Evolutionary conservation across 1,140 invertebrate species (phyloP).

Genomic region (Liolophura sinensis): DNA sequence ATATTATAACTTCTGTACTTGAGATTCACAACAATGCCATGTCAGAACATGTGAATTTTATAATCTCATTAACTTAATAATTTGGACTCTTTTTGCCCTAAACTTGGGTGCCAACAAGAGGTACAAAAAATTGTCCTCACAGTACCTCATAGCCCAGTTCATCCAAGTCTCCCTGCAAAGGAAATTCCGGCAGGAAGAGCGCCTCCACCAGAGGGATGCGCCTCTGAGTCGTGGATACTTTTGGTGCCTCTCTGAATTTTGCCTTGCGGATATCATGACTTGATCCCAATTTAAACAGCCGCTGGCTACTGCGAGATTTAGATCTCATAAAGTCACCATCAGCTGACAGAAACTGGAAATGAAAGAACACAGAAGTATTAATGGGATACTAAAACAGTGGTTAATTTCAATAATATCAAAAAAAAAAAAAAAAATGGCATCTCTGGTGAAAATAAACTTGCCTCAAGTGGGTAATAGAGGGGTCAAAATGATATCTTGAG

Average conservation of each 20-base stretch:
- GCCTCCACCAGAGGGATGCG: conserved; percentile 75
- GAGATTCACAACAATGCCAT: too few species aligned
- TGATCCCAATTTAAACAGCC: conserved; percentile 33
- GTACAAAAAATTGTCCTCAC: too few species aligned
- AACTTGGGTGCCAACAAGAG: too few species aligned
- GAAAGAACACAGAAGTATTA: conserved; percentile 10
- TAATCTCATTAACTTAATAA: too few species aligned
- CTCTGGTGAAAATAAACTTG: neutral
- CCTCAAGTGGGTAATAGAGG: neutral
- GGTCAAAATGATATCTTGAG: neutral
- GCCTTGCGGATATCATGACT: conserved; percentile 23
- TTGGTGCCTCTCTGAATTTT: conserved; percentile 12
- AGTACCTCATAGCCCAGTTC: conserved; percentile 60
- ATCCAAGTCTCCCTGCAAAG: conserved; percentile 66
- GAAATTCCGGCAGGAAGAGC: conserved; percentile 81
- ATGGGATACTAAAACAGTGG: neutral
- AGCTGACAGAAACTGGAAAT: conserved; percentile 30
- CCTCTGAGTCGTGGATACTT: conserved; percentile 73
- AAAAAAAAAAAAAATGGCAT: neutral
- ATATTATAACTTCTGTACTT: too few species aligned
- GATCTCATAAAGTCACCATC: conserved; percentile 34
- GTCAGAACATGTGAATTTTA: too few species aligned
- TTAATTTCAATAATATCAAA: neutral
- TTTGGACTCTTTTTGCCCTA: too few species aligned
- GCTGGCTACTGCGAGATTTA: conserved; percentile 33